phyloP scores from a whole-genome alignment of 1,140 invertebrate species.

The Whitmania pigra region DNA sequence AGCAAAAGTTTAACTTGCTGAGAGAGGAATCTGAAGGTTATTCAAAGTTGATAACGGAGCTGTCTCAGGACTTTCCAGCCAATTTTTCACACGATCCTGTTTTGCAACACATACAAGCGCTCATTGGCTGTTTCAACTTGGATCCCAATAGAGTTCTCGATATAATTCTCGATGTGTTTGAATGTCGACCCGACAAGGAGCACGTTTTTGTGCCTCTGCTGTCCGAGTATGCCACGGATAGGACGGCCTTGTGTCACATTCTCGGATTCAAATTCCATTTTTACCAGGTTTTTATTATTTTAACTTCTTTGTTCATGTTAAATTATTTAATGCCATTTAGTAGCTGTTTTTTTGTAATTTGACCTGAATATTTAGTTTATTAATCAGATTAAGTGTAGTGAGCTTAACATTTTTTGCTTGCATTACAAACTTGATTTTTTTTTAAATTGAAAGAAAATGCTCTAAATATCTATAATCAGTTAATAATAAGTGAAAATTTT shows the following conservation, averaged over 20 bases:
- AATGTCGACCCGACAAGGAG: conserved; percentile 57
- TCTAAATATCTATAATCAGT: too few species aligned
- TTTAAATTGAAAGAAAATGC: too few species aligned
- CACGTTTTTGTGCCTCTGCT: conserved; percentile 39
- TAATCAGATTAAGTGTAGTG: neutral
- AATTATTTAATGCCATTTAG: too few species aligned
- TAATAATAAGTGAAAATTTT: too few species aligned
- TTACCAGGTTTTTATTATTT: conserved; percentile 45
- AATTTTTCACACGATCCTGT: conserved; percentile 27
- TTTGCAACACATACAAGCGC: neutral
- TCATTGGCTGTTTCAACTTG: conserved; percentile 81
- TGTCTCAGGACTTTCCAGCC: conserved; percentile 57
- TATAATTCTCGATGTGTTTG: conserved; percentile 90
- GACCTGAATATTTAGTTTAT: neutral
- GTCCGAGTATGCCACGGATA: conserved; percentile 48
- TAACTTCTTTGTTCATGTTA: too few species aligned
- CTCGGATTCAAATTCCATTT: conserved; percentile 85
- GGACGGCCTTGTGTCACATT: conserved; percentile 73
- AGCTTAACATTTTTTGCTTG: too few species aligned
- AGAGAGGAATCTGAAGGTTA: conserved; percentile 98
- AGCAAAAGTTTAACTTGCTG: conserved; percentile 95
- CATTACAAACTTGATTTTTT: too few species aligned
- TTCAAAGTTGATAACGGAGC: conserved; percentile 88
- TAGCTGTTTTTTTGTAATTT: neutral
- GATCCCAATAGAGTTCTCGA: conserved; percentile 96